Evolutionary conservation across 2,797 vertebrate species (phyloP).

Genomic region (Sebastes hubbsi): DNA sequence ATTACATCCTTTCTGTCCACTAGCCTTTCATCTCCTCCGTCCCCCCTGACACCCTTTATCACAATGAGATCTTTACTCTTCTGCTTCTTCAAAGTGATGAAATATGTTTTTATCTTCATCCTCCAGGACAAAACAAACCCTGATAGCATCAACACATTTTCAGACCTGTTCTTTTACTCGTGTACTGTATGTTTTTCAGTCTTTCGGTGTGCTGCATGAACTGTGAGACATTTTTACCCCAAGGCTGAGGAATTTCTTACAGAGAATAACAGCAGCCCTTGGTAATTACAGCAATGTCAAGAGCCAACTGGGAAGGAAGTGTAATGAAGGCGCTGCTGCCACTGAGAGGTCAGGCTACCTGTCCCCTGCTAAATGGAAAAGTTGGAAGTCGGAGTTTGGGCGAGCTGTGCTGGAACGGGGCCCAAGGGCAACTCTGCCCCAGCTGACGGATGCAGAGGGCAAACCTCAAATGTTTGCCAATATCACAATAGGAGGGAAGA

Average conservation of each 20-base stretch:
- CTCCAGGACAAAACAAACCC: slow-evolving; percentile 37
- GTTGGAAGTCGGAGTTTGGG: slow-evolving; percentile 50
- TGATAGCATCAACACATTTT: slow-evolving; percentile 33
- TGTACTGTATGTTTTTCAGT: not conserved
- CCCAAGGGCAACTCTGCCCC: slow-evolving; percentile 60
- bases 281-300: slow-evolving; percentile 39
- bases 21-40: slow-evolving; percentile 21
- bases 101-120: slow-evolving; percentile 38
- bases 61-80: slow-evolving; percentile 26
- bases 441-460: slow-evolving; percentile 52
- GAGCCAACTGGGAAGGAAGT: slow-evolving; percentile 15
- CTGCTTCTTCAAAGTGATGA: slow-evolving; percentile 39
- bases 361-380: slow-evolving; percentile 60
- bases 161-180: not conserved
- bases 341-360: slow-evolving; percentile 38
- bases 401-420: slow-evolving; percentile 53
- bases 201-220: not conserved
- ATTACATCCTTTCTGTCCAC: slow-evolving; percentile 12
- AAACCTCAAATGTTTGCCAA: slow-evolving; percentile 58
- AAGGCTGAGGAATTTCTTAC: slow-evolving; percentile 7
- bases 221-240: slow-evolving; percentile 15
- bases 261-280: slow-evolving; percentile 10
- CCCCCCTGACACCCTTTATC: slow-evolving; percentile 43
- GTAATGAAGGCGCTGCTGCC: slow-evolving; percentile 25
- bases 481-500: slow-evolving; percentile 20